Base-by-base conservation (phyloP, 1,140 invertebrate genomes). In the Drosophila funebris region DNA sequence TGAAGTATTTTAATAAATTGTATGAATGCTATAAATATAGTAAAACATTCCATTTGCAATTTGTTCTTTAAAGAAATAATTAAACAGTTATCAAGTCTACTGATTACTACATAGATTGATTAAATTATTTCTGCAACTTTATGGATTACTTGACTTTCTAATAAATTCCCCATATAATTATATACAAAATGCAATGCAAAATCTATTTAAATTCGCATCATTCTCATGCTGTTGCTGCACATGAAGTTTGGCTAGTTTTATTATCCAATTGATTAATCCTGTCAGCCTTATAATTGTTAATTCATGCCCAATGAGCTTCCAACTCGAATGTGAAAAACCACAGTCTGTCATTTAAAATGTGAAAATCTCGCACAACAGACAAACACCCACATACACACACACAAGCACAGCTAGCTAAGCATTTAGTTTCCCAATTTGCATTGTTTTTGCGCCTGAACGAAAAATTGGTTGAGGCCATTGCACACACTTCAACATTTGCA, bases 381-480 rank as follows among this genome's bases (percentile, higher is more conserved):
- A 27, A 13, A 24, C 20, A 29, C 44, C 9, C 14, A 7, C 46
- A 29, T 6, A 7, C n/a, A 27, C 24, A 43, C 11, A 27, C 6
- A 27, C 24, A 6, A 27, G 24, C 6, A 27, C 6, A 27, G 0
- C 2, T 24, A 24, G 22, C 67, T 44, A 43, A 33, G 16, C 48
- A 50, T 9, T 22, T 11, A 63, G 52, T 50, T 37, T 24, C 5
- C 14, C 62, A 72, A 52, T 53, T 58, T 68, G 62, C 70, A 67
- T 67, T 73, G 63, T 73, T 70, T 63, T 64, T 56, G n/a, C 63
- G 58, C 46, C 54, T 66, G 53, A 63, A 58, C 62, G 24, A 68
- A 52, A 67, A 67, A 57, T 20, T 36, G n/a, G 50, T n/a, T 8
- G 22, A 24, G 46, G 31, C 24, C 24, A 44, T 71, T 64, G 33